Conservation (phyloP, 2,888 invertebrate genomes). For the Cerceris rybyensis region DNA sequence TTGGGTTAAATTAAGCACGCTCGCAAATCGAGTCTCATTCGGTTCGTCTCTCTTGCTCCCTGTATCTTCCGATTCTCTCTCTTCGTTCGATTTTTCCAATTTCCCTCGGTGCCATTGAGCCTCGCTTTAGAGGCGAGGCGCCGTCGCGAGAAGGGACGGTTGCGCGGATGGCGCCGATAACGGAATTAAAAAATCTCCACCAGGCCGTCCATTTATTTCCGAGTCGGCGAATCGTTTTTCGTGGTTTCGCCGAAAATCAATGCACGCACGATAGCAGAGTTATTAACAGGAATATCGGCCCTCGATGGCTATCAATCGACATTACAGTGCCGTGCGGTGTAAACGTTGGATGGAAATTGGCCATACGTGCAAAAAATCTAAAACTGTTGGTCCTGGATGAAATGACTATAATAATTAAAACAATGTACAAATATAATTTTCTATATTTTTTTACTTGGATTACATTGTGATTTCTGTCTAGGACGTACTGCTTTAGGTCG, state of each 20-base stretch:
- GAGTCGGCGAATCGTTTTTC: constrained; percentile 44
- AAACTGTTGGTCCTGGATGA: too few relatives aligned
- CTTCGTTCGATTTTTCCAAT: background rate
- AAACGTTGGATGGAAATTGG: constrained; percentile 18
- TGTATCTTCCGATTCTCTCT: background rate
- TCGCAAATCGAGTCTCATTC: background rate
- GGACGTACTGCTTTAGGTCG: too few relatives aligned
- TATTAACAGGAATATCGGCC: constrained; percentile 33
- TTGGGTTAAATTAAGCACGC: background rate
- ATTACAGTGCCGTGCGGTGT: constrained; percentile 7
- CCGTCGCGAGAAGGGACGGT: background rate
- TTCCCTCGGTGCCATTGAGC: background rate
- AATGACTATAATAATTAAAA: too few relatives aligned
- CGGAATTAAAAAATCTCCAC: constrained; percentile 45
- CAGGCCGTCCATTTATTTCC: constrained; percentile 45
- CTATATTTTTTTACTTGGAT: too few relatives aligned
- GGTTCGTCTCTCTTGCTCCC: background rate
- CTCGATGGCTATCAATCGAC: constrained; percentile 21
- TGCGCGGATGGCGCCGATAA: constrained; percentile 13
- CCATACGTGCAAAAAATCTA: constrained; percentile 6
- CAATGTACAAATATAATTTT: too few relatives aligned
- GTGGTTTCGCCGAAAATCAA: constrained; percentile 48
- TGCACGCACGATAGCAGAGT: background rate
- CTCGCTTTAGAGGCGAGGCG: background rate
- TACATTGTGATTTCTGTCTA: too few relatives aligned